Percentiles rank a stretch among this genome's conserved stretches.
These are phyloP conservation scores for Platorchestia sp. DNA, from an alignment of 1,140 invertebrate species.

Conservation along the genomic window DNA sequence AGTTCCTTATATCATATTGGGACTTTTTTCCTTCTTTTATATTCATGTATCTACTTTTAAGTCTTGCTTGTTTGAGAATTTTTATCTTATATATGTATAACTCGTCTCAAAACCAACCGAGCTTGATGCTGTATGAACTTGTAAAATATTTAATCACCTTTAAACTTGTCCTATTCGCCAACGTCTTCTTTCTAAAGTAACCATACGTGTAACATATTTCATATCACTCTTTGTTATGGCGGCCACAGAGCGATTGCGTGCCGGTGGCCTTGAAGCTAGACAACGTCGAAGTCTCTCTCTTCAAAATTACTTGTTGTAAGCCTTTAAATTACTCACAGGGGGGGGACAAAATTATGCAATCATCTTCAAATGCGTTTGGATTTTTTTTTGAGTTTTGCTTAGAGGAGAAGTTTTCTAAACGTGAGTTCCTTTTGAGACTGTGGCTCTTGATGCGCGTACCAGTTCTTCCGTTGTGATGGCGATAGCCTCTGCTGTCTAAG, in stretches of 20 bases:
- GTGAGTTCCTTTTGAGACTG: too few species aligned
- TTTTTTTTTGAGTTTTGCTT: too few species aligned
- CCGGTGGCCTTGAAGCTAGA: neutral
- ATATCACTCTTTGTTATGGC: neutral
- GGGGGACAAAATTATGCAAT: too few species aligned
- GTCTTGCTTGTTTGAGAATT: neutral
- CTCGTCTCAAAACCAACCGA: neutral
- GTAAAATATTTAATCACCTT: neutral
- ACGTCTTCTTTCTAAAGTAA: neutral
- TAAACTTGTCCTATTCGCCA: neutral
- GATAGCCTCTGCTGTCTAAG: neutral
- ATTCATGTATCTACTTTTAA: neutral
- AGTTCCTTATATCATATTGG: neutral
- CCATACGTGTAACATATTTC: neutral
- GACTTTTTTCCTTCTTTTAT: neutral
- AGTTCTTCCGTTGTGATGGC: neutral
- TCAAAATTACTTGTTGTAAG: neutral
- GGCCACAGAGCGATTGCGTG: neutral
- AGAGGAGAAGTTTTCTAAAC: too few species aligned
- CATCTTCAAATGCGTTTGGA: too few species aligned
- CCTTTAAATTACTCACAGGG: neutral
- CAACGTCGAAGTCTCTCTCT: neutral
- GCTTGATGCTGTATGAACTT: neutral
- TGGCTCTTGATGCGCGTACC: neutral
- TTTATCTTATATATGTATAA: neutral